These are phyloP conservation scores for Tetrax tetrax DNA, from an alignment of 2,113 vertebrate species.

Conservation along the genomic window DNA sequence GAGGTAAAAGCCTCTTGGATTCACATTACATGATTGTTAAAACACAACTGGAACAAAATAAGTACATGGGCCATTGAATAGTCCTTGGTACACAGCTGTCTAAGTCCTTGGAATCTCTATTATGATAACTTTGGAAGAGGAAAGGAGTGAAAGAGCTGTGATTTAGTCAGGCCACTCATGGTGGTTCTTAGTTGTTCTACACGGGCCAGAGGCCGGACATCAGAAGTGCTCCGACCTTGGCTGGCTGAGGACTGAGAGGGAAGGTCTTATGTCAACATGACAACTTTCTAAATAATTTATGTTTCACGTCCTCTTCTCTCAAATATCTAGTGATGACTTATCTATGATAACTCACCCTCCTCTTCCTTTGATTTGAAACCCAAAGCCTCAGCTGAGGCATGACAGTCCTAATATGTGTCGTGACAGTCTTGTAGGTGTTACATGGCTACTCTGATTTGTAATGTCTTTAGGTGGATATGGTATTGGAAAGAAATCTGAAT, in stretches of 20 bases:
- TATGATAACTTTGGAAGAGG: background rate
- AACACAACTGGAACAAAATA: background rate
- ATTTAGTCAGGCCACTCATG: background rate
- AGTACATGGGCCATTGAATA: background rate
- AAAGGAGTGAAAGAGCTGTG: background rate
- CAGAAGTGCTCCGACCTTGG: background rate
- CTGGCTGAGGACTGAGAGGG: background rate
- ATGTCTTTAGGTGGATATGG: background rate
- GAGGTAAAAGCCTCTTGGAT: background rate
- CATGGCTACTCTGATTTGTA: background rate
- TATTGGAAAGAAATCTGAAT: background rate
- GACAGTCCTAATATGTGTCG: background rate
- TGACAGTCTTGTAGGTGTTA: background rate
- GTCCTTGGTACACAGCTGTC: background rate
- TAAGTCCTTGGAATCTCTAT: background rate
- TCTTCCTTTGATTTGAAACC: background rate
- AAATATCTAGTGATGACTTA: background rate
- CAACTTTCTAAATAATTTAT: background rate
- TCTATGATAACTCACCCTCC: background rate
- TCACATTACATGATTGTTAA: background rate
- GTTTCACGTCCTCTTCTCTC: background rate
- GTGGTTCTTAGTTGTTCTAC: background rate
- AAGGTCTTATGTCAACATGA: background rate
- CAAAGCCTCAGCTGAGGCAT: background rate
- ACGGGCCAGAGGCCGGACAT: background rate